Percentiles rank a stretch among this genome's conserved stretches.
phyloP scores from a whole-genome alignment of 2,113 vertebrate species.

The Scophthalmus maximus region DNA sequence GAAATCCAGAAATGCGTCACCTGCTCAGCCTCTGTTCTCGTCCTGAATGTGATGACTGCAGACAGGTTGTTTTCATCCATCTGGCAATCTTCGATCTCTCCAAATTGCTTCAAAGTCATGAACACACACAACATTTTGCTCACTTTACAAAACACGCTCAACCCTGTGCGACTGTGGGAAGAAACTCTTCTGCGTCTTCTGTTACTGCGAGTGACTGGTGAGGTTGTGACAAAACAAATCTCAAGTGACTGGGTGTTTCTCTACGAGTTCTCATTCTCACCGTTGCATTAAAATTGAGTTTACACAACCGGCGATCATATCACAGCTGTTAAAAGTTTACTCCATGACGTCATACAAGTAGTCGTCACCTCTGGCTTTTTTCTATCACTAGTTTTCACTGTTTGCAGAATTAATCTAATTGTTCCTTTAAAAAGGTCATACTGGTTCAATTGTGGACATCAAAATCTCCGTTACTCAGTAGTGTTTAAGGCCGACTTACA shows the following conservation, averaged over 20 bases:
- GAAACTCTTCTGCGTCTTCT: too few species aligned
- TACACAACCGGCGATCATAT: too few species aligned
- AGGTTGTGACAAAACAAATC: neutral
- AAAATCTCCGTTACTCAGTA: neutral
- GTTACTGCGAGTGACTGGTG: neutral
- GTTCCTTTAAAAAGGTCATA: neutral
- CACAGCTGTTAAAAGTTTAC: too few species aligned
- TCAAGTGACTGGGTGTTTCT: too few species aligned
- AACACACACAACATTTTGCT: constrained; percentile 44
- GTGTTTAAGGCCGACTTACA: constrained; percentile 82
- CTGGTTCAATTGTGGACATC: neutral
- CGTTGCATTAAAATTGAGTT: too few species aligned
- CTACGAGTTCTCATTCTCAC: too few species aligned
- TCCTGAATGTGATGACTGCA: constrained; percentile 92
- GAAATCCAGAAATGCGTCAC: constrained; percentile 65
- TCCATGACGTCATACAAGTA: too few species aligned
- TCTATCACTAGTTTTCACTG: neutral
- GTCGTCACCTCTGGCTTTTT: too few species aligned
- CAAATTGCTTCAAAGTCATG: constrained; percentile 90
- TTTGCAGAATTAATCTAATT: too few species aligned
- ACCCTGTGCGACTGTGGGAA: neutral
- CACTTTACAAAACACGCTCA: constrained; percentile 3
- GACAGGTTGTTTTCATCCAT: constrained; percentile 90
- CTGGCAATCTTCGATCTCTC: constrained; percentile 97
- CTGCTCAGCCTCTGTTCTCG: constrained; percentile 93